Base-by-base conservation (phyloP, 2,888 invertebrate species). In the Troides oblongomaculatus region DNA sequence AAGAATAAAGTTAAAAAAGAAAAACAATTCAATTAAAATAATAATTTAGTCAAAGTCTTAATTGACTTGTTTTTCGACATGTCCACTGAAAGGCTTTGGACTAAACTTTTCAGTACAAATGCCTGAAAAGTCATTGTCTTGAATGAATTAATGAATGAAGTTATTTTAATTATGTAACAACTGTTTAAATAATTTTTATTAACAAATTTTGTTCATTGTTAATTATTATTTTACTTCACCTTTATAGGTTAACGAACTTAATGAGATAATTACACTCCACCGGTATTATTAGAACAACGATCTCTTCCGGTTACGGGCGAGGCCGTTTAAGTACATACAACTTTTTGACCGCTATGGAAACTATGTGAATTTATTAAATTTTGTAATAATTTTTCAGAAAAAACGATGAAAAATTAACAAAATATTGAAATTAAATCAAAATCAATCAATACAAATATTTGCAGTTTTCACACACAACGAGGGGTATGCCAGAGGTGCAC, bases 161-260 rank as follows among this genome's bases (percentile, higher is more conserved):
- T 17, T 50, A 18, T 18, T 43, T 39, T 67, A 30, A 58, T 7
- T 21, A 10, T 12, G 36, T 23, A n/a, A 62, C 2, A 18, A 62
- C 56, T 53, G 30, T 62, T 58, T 46, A 30, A 63, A 67, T 57
- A 62, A 57, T 58, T 68, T 68, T 7, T 14, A 5, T 65, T 59
- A 59, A n/a, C 59, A 53, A 60, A 61, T 66, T 66, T 23, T 21
- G 50, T 60, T 18, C 14, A 46, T 4, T 66, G 25, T 30, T 60
- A 46, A 61, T 60, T 61, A n/a, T 66, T 53, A 66, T 61, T 66
- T 59, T 58, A 65, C 65, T 46, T 46, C 60, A 59, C 66, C 60
- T 60, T 66, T 60, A 65, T 59, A 46, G 65, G 66, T 66, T 66
- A 66, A 66, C 21, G 66, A 66, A 66, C 66, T 21, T 61, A 66